Percentiles rank a stretch among this genome's conserved stretches.
phyloP scores from a whole-genome alignment of 1,140 invertebrate species.

The Heliothis subflexa region DNA sequence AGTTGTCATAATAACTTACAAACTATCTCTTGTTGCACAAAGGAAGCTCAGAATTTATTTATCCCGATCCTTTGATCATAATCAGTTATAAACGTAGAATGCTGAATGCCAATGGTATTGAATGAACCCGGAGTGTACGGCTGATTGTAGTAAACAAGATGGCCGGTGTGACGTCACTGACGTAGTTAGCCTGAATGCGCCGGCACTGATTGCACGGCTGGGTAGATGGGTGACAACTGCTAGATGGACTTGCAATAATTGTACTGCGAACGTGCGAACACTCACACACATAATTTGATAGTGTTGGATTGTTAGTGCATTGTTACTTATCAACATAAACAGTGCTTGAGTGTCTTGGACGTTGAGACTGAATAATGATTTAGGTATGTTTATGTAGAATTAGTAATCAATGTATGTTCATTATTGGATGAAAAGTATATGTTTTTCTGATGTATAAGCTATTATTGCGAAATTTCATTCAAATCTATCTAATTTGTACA shows the following conservation, averaged over 20 bases:
- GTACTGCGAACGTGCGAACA: background rate
- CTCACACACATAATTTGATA: conserved; percentile 10
- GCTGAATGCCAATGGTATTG: conserved; percentile 7
- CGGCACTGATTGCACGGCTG: conserved; percentile 22
- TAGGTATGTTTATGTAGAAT: no score
- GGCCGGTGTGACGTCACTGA: background rate
- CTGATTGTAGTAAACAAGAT: conserved; percentile 35
- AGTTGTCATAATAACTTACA: background rate
- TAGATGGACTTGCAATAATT: conserved; percentile 19
- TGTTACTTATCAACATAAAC: no score
- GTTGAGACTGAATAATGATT: background rate
- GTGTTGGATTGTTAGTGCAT: background rate
- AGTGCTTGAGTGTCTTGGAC: no score
- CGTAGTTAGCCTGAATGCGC: conserved; percentile 26
- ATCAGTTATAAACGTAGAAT: conserved; percentile 18
- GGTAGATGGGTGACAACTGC: conserved; percentile 2
- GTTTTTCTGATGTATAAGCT: no score
- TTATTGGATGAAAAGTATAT: no score
- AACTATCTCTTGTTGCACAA: background rate
- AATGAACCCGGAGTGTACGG: background rate
- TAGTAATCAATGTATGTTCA: no score
- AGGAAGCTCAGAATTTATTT: background rate
- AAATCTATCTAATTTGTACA: no score
- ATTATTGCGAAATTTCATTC: no score
- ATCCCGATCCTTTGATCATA: conserved; percentile 6